Base-by-base conservation (phyloP, 2,113 vertebrate species). In the Noturus placidus region DNA sequence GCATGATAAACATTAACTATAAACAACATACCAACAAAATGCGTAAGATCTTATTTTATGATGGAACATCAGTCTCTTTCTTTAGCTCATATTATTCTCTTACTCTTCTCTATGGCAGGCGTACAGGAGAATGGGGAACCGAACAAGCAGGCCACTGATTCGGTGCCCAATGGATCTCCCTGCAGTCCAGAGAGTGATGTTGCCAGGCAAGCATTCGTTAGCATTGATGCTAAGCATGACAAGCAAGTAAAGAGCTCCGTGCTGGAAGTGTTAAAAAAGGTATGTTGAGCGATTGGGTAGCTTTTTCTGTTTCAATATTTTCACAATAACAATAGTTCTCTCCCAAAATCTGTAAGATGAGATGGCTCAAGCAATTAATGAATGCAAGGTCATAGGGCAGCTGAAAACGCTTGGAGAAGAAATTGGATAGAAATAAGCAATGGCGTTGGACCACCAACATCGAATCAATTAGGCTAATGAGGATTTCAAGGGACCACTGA, bases 181-280 rank as follows among this genome's bases (percentile, higher is more conserved):
- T 80, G 27, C 33, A 19, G n/a, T 80, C 3, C 15, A 15, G 80
- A 86, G 54, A 85, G 22, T 7, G 61, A 91, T 17, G 20, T 7
- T 27, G 52, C 63, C 80, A 91, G 89, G 8, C 91, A 91, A 79
- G 90, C 92, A 65, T 91, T 92, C 86, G 67, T 96, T 72, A 52
- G 91, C 0, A 70, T 92, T 88, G 94, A 93, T 74, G 61, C 38
- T 76, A 86, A 79, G 1, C 90, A 94, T 5, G 5, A 33, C 15
- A 4, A 11, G 56, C 65, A 89, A 72, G 89, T 13, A 27, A 95
- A 95, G 61, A 92, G 95, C 27, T 96, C 96, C 0, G 89, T 97
- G 67, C 61, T 91, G 0, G 74, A 91, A n/a, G 95, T 97, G 70
- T 95, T 97, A 42, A 94, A 86, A 77, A 97, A 97, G 96, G 96